phyloP scores from a whole-genome alignment of 2,888 invertebrate species.

The Cephus nigrinus region DNA sequence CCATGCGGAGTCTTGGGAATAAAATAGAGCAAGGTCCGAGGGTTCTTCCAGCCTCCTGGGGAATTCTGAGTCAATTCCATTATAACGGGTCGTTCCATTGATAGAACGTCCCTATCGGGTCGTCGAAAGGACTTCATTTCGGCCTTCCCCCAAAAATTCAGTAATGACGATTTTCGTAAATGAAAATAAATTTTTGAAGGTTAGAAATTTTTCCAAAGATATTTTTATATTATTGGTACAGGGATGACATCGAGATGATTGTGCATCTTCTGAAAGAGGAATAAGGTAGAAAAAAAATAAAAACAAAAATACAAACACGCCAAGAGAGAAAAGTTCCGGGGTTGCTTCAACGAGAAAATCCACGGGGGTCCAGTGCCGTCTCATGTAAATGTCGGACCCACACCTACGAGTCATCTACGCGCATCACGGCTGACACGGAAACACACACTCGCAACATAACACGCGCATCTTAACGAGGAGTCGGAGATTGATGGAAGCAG shows the following conservation, averaged over 20 bases:
- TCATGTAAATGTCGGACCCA: slow-evolving; percentile 53
- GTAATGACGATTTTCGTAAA: neutral
- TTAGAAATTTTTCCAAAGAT: neutral
- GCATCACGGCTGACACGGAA: slow-evolving; percentile 25
- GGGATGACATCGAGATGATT: neutral
- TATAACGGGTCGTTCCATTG: slow-evolving; percentile 36
- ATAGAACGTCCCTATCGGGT: slow-evolving; percentile 13
- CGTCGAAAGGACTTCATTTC: neutral
- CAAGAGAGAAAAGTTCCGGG: slow-evolving; percentile 30
- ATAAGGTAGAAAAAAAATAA: neutral
- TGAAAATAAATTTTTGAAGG: neutral
- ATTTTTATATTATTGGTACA: neutral
- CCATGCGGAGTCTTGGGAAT: neutral
- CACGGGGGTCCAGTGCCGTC: slow-evolving; percentile 49
- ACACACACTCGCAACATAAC: slow-evolving; percentile 39
- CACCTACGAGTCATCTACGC: neutral
- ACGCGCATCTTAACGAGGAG: slow-evolving; percentile 62
- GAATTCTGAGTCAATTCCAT: slow-evolving; percentile 40
- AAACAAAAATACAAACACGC: slow-evolving; percentile 22
- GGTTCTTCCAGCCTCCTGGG: slow-evolving; percentile 5
- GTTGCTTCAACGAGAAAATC: slow-evolving; percentile 49
- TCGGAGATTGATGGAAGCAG: slow-evolving; percentile 62
- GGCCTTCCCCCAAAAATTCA: neutral
- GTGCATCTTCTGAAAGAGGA: neutral
- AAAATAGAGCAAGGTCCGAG: neutral